Evolutionary conservation across 2,113 vertebrate genomes (phyloP).

Genomic region (Hemibagrus wyckioides): DNA sequence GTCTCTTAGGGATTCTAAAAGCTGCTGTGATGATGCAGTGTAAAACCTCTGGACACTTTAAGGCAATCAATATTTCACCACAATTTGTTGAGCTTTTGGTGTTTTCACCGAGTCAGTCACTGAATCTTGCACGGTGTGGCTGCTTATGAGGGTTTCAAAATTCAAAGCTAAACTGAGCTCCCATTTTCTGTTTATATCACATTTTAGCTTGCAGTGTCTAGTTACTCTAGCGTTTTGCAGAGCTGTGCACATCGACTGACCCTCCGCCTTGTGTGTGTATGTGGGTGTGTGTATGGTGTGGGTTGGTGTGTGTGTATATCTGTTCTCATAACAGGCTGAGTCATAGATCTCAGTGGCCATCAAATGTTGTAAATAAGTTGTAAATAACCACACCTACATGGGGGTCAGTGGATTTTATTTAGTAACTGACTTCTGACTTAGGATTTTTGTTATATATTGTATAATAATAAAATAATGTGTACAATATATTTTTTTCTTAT

Average conservation of each 20-base stretch:
- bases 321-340: background rate
- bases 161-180: constrained; percentile 28
- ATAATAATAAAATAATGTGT: too few species aligned
- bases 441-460: background rate
- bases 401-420: background rate
- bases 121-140: constrained; percentile 35
- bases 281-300: background rate
- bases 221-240: background rate
- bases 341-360: background rate
- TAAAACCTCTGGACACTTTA: background rate
- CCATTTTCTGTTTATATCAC: constrained; percentile 16
- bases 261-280: background rate
- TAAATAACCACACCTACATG: background rate
- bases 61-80: background rate
- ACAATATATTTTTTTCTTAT: too few species aligned
- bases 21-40: background rate
- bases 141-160: constrained; percentile 21
- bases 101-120: constrained; percentile 14
- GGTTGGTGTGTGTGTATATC: background rate
- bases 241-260: background rate
- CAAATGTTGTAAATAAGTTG: background rate
- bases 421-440: background rate
- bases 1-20: constrained; percentile 22
- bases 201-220: constrained; percentile 26
- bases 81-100: background rate